Base-by-base conservation (phyloP, 1,140 invertebrate species). In the Pinna nobilis region DNA sequence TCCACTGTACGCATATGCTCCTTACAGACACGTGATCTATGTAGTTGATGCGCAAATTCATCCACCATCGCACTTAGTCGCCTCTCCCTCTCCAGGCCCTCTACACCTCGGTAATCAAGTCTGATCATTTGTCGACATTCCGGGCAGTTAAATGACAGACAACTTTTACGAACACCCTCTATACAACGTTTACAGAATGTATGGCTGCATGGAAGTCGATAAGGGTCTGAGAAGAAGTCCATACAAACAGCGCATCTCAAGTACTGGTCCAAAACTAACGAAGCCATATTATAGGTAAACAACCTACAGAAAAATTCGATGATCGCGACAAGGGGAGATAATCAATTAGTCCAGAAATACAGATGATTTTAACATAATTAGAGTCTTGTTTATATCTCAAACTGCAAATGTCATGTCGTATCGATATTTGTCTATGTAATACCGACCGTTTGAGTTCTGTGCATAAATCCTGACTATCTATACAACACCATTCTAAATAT, bases 1-100 rank as follows among this genome's bases (percentile, higher is more conserved):
- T 63, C 59, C 59, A 63, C 59, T 32, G 59, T 63, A 11, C 59
- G 59, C n/a, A 41, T 39, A 23, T 63, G 59, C 25, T 63, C 59
- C 23, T 63, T 63, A 15, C 59, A 63, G 59, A 63, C 59, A 3
- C 59, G 59, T 20, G 59, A 63, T 35, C 44, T 32, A n/a, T 63
- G 35, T 13, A 41, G 59, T 11, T 63, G 59, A 30, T 63, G 35
- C 7, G 59, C 59, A 13, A 63, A 63, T 23, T 63, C 59, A 15
- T 39, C 35, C 11, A 63, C 59, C 59, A 63, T 63, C 5, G 59
- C 59, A 35, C 32, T 37, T 13, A 63, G 59, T 25, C 59, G 20
- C 37, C 59, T 44, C 32, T 63, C 59, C 3, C 44, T 63, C 28
- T 63, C 59, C 20, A 63, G 35, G 0, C 59, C 59, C 15, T 63